These are phyloP conservation scores for Drosophila orosa DNA, from an alignment of 1,140 invertebrate species.

Conservation along the genomic window DNA sequence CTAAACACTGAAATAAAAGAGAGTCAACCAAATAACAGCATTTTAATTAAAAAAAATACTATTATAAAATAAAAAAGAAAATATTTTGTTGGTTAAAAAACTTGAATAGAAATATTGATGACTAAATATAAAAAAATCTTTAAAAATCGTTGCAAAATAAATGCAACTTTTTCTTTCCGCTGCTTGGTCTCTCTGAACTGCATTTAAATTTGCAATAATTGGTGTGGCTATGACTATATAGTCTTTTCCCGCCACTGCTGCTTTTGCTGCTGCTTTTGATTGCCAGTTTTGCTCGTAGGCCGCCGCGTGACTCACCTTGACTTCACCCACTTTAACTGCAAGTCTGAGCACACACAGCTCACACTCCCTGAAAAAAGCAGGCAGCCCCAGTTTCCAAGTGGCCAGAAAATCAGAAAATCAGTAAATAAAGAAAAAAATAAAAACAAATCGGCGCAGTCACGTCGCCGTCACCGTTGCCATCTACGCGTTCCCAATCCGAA, in stretches of 20 bases:
- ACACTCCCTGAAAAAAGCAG: conserved; percentile 34
- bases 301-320: conserved; percentile 22
- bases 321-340: conserved; percentile 39
- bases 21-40: not conserved
- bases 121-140: too few species aligned
- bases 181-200: conserved; percentile 23
- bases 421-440: conserved; percentile 21
- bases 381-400: conserved; percentile 40
- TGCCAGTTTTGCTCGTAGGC: conserved; percentile 35
- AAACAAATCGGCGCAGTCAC: conserved; percentile 26
- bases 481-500: conserved; percentile 8
- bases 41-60: not conserved
- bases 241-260: not conserved
- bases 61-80: not conserved
- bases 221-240: conserved; percentile 17
- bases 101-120: not conserved
- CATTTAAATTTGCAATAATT: conserved; percentile 70
- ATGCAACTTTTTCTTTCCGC: not conserved
- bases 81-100: too few species aligned
- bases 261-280: conserved; percentile 2
- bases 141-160: not conserved
- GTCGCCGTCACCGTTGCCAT: conserved; percentile 25
- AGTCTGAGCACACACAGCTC: conserved; percentile 27
- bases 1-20: conserved; percentile 12
- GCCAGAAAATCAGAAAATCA: conserved; percentile 42